phyloP scores from a whole-genome alignment of 2,797 vertebrate species.

The Acipenser transmontanus region DNA sequence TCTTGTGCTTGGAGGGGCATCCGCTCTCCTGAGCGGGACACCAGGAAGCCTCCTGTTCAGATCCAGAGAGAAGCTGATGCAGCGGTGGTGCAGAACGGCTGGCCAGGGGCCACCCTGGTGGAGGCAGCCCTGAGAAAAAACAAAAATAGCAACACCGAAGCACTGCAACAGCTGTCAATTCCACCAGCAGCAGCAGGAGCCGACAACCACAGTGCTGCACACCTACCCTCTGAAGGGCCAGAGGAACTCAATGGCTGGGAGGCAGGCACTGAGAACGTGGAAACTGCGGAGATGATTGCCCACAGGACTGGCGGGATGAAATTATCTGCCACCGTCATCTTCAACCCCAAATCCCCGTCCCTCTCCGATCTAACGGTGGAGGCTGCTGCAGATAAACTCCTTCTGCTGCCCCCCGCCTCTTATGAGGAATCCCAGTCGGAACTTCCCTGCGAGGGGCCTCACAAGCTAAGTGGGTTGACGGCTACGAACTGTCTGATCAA shows the following conservation, averaged over 20 bases:
- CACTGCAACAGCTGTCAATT: slow-evolving; percentile 37
- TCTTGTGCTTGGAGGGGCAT: not conserved
- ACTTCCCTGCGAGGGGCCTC: slow-evolving; percentile 32
- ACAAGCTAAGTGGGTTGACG: slow-evolving; percentile 57
- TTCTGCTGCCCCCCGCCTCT: slow-evolving; percentile 37
- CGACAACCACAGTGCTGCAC: slow-evolving; percentile 35
- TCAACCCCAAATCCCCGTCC: slow-evolving; percentile 84
- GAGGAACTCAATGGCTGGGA: slow-evolving; percentile 82
- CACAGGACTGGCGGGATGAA: slow-evolving; percentile 95
- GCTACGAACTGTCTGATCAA: slow-evolving; percentile 85
- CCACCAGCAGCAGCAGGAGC: slow-evolving; percentile 38
- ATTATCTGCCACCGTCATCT: slow-evolving; percentile 93
- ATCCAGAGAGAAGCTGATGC: slow-evolving; percentile 34
- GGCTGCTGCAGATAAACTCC: slow-evolving; percentile 48
- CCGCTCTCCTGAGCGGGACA: slow-evolving; percentile 5
- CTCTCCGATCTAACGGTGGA: slow-evolving; percentile 59
- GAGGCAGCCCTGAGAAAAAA: slow-evolving; percentile 50
- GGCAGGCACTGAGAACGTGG: slow-evolving; percentile 51
- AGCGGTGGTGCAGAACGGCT: slow-evolving; percentile 43
- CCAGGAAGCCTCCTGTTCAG: slow-evolving; percentile 34
- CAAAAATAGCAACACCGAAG: slow-evolving; percentile 34
- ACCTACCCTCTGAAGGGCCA: slow-evolving; percentile 53
- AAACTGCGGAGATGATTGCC: slow-evolving; percentile 83
- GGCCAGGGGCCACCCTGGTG: slow-evolving; percentile 42
- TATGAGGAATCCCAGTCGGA: slow-evolving; percentile 37